Evolutionary conservation across 2,888 invertebrate species (phyloP), one percentile per base, ranked within the genome.

Genomic region (Drosophila mimica): DNA sequence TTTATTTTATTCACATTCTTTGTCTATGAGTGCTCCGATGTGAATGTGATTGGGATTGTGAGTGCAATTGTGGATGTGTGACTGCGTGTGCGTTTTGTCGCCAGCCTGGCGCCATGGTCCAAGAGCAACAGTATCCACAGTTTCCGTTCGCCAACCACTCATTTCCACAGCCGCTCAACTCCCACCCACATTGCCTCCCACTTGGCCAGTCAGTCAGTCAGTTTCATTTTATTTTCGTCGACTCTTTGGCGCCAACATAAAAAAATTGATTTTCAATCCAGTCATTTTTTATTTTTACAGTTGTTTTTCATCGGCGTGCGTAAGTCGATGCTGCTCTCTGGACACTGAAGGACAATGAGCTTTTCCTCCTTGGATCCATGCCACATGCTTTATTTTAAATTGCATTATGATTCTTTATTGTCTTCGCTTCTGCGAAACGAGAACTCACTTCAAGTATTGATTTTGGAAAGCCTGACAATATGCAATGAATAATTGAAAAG

Each of bases 191-290:
- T 8, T 43, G 20, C 20, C 4, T 2, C 25, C 15, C 48, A 25
- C 34, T 38, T 49, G 34, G 48, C n/a, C 66, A 56, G 38, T 25
- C 34, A 31, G 38, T 25, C 34, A 31, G 52, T 33, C 60, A 51
- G 51, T 59, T 81, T 77, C 63, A 73, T 76, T 71, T 85, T 90
- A 86, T 88, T 88, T 88, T 88, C 73, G 74, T 59, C 79, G 87
- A 87, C 87, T 78, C 66, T 31, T 65, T 79, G 87, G 90, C 87
- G 87, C 87, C 87, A 90, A 74, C 78, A 90, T 86, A 86, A 83
- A 88, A 85, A 79, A 74, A 83, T 88, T 79, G 86, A 85, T 88
- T 85, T 79, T 67, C 63, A 81, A 70, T 84, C 72, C 76, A 25
- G 25, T 34, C 48, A 52, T 3, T 8, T 38, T 38, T 54, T 54